Percentiles rank a stretch among this genome's conserved stretches.
Evolutionary conservation across 2,113 vertebrate species (phyloP).

Genomic region (Pachycephala philippinensis): DNA sequence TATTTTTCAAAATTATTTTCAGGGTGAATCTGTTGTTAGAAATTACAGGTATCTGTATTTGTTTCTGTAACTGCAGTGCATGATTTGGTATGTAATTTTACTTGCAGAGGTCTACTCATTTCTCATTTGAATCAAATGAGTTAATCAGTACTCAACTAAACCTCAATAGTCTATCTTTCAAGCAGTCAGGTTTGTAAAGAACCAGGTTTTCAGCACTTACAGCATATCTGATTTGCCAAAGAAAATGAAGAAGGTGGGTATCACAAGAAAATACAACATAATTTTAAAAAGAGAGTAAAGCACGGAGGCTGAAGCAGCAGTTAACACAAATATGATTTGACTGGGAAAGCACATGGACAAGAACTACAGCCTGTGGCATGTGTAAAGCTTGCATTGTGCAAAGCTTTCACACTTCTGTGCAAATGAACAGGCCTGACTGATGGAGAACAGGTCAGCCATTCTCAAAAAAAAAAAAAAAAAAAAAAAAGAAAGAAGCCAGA

Average conservation of each 20-base stretch:
- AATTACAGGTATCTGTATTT: not conserved
- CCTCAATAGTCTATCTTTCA: not conserved
- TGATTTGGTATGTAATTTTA: not conserved
- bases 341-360: not conserved
- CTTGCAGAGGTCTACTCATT: not conserved
- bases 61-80: not conserved
- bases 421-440: not conserved
- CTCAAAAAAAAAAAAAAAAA: too few species aligned
- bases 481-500: not conserved
- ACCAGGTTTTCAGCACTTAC: not conserved
- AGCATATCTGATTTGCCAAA: not conserved
- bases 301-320: not conserved
- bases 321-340: not conserved
- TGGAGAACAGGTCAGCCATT: not conserved
- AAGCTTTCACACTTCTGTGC: not conserved
- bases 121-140: not conserved
- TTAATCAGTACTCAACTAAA: not conserved
- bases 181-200: not conserved
- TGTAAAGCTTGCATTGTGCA: not conserved
- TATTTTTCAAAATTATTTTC: not conserved
- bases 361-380: not conserved
- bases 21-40: not conserved
- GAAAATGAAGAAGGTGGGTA: not conserved
- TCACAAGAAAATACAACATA: not conserved
- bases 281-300: not conserved